phyloP scores from a whole-genome alignment of 1,140 invertebrate genomes.

The Dufourea novaeangliae region DNA sequence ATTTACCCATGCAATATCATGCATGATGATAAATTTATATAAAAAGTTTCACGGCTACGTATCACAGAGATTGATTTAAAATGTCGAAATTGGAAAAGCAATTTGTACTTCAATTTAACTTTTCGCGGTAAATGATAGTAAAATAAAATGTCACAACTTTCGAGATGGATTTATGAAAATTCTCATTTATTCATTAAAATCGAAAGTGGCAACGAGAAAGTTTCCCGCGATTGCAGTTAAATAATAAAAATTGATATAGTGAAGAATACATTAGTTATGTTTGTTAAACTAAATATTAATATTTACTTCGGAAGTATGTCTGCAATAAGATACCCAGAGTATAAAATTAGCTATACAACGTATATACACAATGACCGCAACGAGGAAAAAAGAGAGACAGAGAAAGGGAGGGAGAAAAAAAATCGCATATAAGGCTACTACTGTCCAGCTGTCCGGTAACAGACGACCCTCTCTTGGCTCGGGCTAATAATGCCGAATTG shows the following conservation, averaged over 20 bases:
- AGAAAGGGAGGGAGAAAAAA: constrained; percentile 46
- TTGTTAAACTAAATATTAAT: too few relatives aligned
- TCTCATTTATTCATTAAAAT: too few relatives aligned
- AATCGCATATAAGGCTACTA: constrained; percentile 62
- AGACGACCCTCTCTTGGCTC: constrained; percentile 69
- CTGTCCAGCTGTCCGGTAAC: constrained; percentile 76
- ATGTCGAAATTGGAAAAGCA: background rate
- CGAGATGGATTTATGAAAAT: too few relatives aligned
- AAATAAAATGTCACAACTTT: too few relatives aligned
- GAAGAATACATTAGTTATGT: background rate
- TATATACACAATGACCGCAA: background rate
- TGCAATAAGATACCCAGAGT: background rate
- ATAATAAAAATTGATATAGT: too few relatives aligned
- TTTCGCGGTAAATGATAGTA: too few relatives aligned
- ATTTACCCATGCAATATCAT: background rate
- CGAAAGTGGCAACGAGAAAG: too few relatives aligned
- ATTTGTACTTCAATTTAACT: background rate
- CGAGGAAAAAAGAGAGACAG: constrained; percentile 42
- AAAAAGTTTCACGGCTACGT: background rate
- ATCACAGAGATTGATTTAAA: background rate
- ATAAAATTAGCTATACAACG: constrained; percentile 19
- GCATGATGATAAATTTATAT: background rate
- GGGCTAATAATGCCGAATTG: constrained; percentile 75
- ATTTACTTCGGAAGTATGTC: background rate
- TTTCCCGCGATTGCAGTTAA: background rate